Percentiles rank a stretch among this genome's conserved stretches.
These are phyloP conservation scores for Sminthopsis crassicaudata DNA, from an alignment of 2,113 vertebrate genomes.

Conservation along the genomic window DNA sequence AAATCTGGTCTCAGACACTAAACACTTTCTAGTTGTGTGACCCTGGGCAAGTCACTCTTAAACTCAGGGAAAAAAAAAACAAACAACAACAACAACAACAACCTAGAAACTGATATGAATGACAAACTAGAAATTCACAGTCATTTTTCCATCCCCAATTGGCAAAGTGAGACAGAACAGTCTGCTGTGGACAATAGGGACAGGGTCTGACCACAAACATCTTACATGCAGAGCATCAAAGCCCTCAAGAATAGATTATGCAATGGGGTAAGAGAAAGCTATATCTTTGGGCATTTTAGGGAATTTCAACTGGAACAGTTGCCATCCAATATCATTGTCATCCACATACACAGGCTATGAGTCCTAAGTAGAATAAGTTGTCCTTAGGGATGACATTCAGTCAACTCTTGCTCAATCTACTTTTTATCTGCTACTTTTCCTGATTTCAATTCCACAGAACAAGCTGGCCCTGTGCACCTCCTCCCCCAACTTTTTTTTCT, in stretches of 20 bases:
- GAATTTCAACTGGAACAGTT: not conserved
- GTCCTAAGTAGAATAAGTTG: not conserved
- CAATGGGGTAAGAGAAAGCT: not conserved
- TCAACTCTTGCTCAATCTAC: not conserved
- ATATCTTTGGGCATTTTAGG: not conserved
- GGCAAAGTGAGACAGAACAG: not conserved
- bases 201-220: not conserved
- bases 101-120: not conserved
- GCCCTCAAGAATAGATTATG: not conserved
- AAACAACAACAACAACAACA: too few species aligned
- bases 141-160: not conserved
- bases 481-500: not conserved
- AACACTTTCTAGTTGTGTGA: too few species aligned
- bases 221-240: not conserved
- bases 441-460: not conserved
- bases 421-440: not conserved
- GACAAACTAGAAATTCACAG: not conserved
- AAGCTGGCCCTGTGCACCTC: not conserved
- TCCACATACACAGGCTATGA: not conserved
- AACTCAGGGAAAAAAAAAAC: too few species aligned
- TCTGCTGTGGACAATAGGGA: not conserved
- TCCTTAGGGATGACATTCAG: not conserved
- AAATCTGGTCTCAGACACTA: too few species aligned
- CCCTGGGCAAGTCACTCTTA: too few species aligned
- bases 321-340: not conserved